Base-by-base conservation (phyloP, 2,888 invertebrate species). In the Andrena camellia region DNA sequence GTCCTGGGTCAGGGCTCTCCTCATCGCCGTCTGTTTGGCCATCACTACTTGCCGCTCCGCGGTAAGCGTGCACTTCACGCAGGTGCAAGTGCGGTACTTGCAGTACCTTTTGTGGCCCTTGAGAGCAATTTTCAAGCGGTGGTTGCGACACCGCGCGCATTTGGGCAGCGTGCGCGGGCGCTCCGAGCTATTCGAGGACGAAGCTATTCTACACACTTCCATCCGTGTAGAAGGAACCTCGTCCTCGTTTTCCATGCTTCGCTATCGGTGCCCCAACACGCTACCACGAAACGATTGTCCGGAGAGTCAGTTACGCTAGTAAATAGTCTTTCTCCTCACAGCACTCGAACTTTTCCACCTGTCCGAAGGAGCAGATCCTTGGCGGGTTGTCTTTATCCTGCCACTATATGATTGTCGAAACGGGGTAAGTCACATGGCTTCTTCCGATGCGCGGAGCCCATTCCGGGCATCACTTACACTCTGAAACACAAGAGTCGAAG, bases 31-130 rank as follows among this genome's bases (percentile, higher is more conserved):
- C 95, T 98, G 97, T 92, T 96, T 95, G 79, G 98, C 98, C 98
- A 98, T 98, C 78, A 98, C 97, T 23, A 97, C 95, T 94, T 98
- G 98, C 64, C 98, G 95, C 92, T 98, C 98, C 0, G 97, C 97
- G 0, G 98, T 98, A 78, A 98, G 95, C 83, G 96, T 96, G 94
- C 99, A 99, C 94, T 97, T 97, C 87, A 97, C 96, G 94, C 99
- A 99, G 82, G 95, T 96, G 94, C 98, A 98, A 92, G 96, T 95
- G 85, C 97, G 96, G 94, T 96, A 98, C 91, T 96, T 96, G 95
- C 99, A 99, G 94, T 98, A 98, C 42, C 98, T 96, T 94, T 99
- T 99, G 95, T 99, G 99, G 20, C 98, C 98, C 94, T 98, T 98
- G 86, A 98, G 95, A 94, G 97, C 96, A 88, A 98, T 97, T 94